phyloP scores from a whole-genome alignment of 2,797 vertebrate species.

The Sylvilagus floridanus region DNA sequence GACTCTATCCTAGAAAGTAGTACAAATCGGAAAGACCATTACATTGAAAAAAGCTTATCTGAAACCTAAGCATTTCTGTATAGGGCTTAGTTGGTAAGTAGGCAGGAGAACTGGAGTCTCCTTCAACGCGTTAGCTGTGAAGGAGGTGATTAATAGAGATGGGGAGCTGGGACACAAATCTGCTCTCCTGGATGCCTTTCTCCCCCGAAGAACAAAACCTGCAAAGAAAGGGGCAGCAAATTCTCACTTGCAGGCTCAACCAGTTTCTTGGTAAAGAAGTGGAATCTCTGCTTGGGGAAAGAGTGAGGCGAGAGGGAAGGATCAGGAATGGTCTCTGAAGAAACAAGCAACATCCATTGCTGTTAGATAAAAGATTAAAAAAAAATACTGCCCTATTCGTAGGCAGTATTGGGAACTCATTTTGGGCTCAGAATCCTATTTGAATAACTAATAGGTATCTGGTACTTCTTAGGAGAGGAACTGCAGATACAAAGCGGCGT shows the following conservation, averaged over 20 bases:
- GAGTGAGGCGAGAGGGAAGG: neutral
- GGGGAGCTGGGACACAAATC: too few species aligned
- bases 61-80: conserved; percentile 7
- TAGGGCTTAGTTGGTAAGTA: neutral
- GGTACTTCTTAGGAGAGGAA: neutral
- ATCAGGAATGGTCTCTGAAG: neutral
- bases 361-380: neutral
- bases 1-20: neutral
- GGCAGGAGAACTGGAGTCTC: neutral
- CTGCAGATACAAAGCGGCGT: neutral
- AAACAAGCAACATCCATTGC: neutral
- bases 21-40: neutral
- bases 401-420: neutral
- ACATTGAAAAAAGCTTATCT: neutral
- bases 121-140: neutral
- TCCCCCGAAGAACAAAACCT: neutral
- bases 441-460: neutral
- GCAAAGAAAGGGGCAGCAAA: neutral
- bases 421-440: neutral
- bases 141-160: neutral
- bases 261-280: neutral
- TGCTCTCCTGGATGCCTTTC: neutral
- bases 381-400: neutral
- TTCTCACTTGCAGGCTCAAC: neutral
- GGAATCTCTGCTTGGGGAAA: neutral